These are phyloP conservation scores for Mercenaria mercenaria DNA, from an alignment of 1,140 invertebrate genomes.

Conservation along the genomic window DNA sequence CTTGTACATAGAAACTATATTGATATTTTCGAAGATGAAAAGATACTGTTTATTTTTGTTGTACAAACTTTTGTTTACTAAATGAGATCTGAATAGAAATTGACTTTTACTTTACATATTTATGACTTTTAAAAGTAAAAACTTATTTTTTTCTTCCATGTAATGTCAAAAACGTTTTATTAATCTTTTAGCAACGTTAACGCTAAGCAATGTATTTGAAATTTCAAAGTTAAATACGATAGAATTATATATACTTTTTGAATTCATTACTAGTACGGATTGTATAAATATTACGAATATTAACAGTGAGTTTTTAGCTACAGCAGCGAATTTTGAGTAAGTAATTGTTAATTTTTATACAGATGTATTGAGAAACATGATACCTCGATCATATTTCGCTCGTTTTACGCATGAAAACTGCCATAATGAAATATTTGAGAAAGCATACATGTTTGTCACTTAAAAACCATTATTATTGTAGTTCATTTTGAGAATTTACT, in stretches of 20 bases:
- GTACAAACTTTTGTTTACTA: background rate
- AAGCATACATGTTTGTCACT: background rate
- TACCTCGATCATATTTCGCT: background rate
- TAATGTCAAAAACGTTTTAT: too few species aligned
- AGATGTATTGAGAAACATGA: background rate
- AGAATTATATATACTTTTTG: too few species aligned
- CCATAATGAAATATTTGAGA: background rate
- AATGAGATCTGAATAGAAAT: background rate
- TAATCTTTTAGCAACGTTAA: too few species aligned
- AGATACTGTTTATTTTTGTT: slow-evolving; percentile 25
- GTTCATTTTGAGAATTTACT: too few species aligned
- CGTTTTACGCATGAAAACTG: slow-evolving; percentile 19
- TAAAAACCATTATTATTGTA: too few species aligned
- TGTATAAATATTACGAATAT: too few species aligned
- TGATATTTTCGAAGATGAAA: background rate
- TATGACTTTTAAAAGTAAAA: too few species aligned
- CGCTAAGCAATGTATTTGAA: too few species aligned
- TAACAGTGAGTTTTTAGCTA: too few species aligned
- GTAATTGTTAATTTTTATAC: background rate
- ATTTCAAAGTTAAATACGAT: too few species aligned
- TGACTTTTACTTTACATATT: background rate
- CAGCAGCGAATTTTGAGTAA: background rate
- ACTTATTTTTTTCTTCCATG: too few species aligned
- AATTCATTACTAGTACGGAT: too few species aligned
- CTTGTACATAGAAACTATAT: background rate